Evolutionary conservation across 2,797 vertebrate genomes (phyloP).

Genomic region (Acanthurus leucopareius): DNA sequence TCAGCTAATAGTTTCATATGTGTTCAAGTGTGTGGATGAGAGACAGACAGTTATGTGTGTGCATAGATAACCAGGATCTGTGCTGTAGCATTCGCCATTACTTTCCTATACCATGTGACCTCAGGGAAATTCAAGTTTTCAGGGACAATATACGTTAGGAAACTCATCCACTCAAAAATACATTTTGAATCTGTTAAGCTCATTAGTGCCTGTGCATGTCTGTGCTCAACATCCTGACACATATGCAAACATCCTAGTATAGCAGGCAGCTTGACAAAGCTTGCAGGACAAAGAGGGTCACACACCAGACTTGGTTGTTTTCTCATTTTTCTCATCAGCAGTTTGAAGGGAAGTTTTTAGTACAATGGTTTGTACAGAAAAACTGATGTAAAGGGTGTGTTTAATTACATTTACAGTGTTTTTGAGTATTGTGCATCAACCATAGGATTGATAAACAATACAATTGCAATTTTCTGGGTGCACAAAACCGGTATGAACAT

Average conservation of each 20-base stretch:
- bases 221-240: constrained; percentile 46
- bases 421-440: neutral
- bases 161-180: constrained; percentile 30
- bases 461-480: neutral
- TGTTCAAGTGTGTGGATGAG: neutral
- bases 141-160: constrained; percentile 39
- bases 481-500: neutral
- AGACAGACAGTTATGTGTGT: constrained; percentile 4
- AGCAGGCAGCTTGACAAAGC: constrained; percentile 35
- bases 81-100: constrained; percentile 7
- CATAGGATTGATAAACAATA: neutral
- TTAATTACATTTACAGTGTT: neutral
- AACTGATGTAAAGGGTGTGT: neutral
- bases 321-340: neutral
- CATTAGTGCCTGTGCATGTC: constrained; percentile 14
- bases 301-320: neutral
- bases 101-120: constrained; percentile 30
- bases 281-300: constrained; percentile 36
- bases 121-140: constrained; percentile 7
- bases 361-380: constrained; percentile 4
- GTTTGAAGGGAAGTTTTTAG: neutral
- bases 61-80: constrained; percentile 28
- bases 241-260: constrained; percentile 43
- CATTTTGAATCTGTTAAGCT: constrained; percentile 34
- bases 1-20: neutral